Conservation (phyloP, 1,140 invertebrate genomes). For the Ceratosolen fusciceps region DNA sequence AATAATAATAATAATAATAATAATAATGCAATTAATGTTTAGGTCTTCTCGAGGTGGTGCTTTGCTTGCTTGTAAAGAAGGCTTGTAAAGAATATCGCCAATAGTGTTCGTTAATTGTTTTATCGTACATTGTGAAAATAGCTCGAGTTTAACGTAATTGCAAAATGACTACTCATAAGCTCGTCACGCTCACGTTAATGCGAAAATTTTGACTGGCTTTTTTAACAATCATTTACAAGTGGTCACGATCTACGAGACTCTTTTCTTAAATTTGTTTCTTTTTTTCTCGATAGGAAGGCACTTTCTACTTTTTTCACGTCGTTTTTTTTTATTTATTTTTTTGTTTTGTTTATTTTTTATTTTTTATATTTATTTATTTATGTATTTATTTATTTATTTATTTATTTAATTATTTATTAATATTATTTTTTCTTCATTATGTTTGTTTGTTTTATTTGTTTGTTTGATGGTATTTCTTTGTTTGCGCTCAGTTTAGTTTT, state of each 20-base stretch:
- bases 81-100: constrained; percentile 29
- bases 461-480: no score
- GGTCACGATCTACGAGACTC: constrained; percentile 73
- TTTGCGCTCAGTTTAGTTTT: no score
- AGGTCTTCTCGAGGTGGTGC: no score
- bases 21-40: no score
- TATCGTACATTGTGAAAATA: constrained; percentile 9
- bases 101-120: constrained; percentile 32
- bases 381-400: no score
- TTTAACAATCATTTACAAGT: constrained; percentile 70
- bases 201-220: constrained; percentile 68
- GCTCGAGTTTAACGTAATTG: constrained; percentile 53
- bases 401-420: no score
- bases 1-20: no score
- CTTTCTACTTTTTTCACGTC: constrained; percentile 73
- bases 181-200: constrained; percentile 56
- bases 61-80: not conserved
- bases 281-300: constrained; percentile 71
- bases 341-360: constrained; percentile 54
- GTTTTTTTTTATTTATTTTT: no score
- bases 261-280: constrained; percentile 67
- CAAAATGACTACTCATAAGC: constrained; percentile 55
- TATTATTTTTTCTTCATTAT: no score
- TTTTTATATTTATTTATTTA: no score
- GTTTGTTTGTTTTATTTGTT: no score